Percentiles rank a stretch among this genome's conserved stretches.
These are phyloP conservation scores for Brenthis ino DNA, from an alignment of 2,888 invertebrate species.

Conservation along the genomic window DNA sequence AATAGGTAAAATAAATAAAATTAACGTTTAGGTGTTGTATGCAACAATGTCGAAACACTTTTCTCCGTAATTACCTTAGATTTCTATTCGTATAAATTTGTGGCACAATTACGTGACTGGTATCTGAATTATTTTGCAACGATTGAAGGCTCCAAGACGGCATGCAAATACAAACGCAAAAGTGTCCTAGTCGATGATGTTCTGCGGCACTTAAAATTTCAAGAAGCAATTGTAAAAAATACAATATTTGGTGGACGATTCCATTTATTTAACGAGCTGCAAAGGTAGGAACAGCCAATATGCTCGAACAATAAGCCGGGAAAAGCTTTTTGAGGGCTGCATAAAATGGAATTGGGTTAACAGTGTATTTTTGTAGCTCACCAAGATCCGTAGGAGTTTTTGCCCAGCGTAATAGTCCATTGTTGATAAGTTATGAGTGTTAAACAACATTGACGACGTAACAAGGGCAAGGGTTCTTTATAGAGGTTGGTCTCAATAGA, in stretches of 20 bases:
- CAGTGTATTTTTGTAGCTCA: slow-evolving; percentile 55
- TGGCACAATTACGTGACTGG: slow-evolving; percentile 33
- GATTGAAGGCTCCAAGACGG: slow-evolving; percentile 18
- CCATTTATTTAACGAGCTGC: slow-evolving; percentile 43
- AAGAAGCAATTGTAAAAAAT: slow-evolving; percentile 38
- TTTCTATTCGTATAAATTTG: slow-evolving; percentile 22
- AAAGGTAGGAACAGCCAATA: slow-evolving; percentile 40
- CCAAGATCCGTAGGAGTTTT: slow-evolving; percentile 48
- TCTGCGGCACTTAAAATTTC: slow-evolving; percentile 33
- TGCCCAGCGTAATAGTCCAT: slow-evolving; percentile 59
- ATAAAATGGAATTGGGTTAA: slow-evolving; percentile 60
- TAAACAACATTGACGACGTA: slow-evolving; percentile 52
- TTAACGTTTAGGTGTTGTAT: neutral
- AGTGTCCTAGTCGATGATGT: slow-evolving; percentile 22
- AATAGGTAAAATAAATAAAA: neutral
- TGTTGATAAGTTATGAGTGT: slow-evolving; percentile 63
- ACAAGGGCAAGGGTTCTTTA: slow-evolving; percentile 41
- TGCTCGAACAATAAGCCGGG: slow-evolving; percentile 39
- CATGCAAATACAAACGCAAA: slow-evolving; percentile 20
- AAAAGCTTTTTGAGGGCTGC: slow-evolving; percentile 42
- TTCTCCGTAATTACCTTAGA: slow-evolving; percentile 24
- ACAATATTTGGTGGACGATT: slow-evolving; percentile 42
- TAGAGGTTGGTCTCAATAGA: slow-evolving; percentile 42
- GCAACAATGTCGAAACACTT: slow-evolving; percentile 25
- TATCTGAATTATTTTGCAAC: slow-evolving; percentile 29